Conservation (phyloP, 2,113 vertebrate genomes). For the Cariama cristata region DNA sequence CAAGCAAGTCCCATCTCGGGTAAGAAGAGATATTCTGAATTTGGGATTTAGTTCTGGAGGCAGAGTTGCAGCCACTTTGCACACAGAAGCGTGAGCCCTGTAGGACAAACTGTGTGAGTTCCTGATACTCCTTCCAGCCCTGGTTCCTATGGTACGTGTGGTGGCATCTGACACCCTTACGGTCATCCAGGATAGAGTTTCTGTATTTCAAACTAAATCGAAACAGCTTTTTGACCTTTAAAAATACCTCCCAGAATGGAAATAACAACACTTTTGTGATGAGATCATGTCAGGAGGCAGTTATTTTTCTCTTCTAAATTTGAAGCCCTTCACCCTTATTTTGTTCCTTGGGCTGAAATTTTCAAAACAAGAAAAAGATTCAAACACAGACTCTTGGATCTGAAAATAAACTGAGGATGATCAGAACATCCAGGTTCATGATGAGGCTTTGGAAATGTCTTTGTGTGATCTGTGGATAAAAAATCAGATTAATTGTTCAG, state of each 20-base stretch:
- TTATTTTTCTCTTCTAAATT: neutral
- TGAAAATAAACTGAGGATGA: neutral
- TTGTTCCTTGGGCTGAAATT: neutral
- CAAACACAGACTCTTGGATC: neutral
- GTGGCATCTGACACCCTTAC: neutral
- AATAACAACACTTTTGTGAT: neutral
- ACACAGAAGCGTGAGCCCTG: rapidly evolving
- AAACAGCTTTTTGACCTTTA: neutral
- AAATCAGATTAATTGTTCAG: neutral
- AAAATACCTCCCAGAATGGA: neutral
- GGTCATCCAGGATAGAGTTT: neutral
- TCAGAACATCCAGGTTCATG: neutral
- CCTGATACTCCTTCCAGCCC: neutral
- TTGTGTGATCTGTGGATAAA: neutral
- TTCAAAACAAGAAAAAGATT: neutral
- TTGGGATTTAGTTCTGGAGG: neutral
- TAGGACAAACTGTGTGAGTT: neutral
- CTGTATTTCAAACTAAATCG: neutral
- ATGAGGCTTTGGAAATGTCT: neutral
- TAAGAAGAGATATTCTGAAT: neutral
- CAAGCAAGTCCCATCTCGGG: neutral
- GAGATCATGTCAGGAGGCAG: neutral
- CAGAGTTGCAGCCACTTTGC: neutral
- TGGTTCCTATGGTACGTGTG: neutral
- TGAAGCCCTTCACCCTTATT: neutral